Evolutionary conservation across 2,113 vertebrate species (phyloP), one percentile per base, ranked within the genome.

Genomic region (Ceyx cyanopectus): DNA sequence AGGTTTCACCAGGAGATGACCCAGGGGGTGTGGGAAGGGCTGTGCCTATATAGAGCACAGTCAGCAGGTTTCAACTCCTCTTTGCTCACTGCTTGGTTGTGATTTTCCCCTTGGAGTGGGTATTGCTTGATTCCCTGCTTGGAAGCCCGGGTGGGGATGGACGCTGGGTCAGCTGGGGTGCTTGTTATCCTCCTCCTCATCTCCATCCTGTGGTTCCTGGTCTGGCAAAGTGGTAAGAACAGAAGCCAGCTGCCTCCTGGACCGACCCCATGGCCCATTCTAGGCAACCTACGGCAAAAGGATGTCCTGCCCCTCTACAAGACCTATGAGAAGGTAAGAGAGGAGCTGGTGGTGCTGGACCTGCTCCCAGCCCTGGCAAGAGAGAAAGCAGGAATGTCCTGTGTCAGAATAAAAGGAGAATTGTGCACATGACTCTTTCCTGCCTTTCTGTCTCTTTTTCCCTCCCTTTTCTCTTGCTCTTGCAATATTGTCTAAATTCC

Each of bases 211-310:
- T 85, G 91, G 62, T 5, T 94, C 40, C 43, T 92, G 75, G 2
- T 19, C 30, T 2, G 53, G 27, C 67, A 41, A 16, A 46, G 1
- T 0, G 2, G 26, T 6, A 18, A 6, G 27, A 58, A 65, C 40
- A 91, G 92, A 67, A 79, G 48, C 16, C 32, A 0, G 24, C 63
- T 96, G 65, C 97, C 93, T 27, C 91, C 95, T 0, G 97, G 97
- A 16, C 96, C 92, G 0, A 43, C 94, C 29, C 93, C 97, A 0
- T 81, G 96, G 81, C 94, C 93, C 62, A 29, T 97, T 53, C 56
- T 96, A 66, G 96, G 96, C 48, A 97, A 97, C 53, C 54, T 96
- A 40, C 81, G 89, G 67, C 97, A 97, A 53, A 95, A 95, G 10
- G 76, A 85, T 0, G 65, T 97, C 46, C 67, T 93, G 72, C 95